Evolutionary conservation across 2,797 vertebrate genomes (phyloP), one percentile per base, ranked within the genome.

Genomic region (Fratercula arctica): DNA sequence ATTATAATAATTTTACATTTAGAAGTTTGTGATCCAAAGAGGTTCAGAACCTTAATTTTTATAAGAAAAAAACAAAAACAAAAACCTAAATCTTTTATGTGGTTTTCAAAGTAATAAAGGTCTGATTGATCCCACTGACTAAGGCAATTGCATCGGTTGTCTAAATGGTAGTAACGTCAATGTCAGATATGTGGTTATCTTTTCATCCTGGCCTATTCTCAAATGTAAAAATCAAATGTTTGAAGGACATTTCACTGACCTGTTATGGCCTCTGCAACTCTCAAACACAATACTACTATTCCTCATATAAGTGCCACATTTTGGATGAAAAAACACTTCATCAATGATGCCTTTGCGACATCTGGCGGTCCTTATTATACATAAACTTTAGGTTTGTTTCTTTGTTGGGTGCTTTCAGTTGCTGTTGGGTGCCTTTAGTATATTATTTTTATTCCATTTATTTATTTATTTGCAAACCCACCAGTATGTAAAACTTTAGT

Each of bases 261-360:
- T 99, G 98, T 98, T 98, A 98, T 98, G 99, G 99, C 99, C 99
- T 98, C 98, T 98, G 98, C 95, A 97, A 98, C 98, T 98, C 98
- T 97, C 97, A 97, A 97, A 97, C 92, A 98, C 97, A 98, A 98
- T 98, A 97, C 97, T 98, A 97, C 98, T 98, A 98, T 98, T 99
- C 98, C 98, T 98, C 96, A 98, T 98, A 97, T 98, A 99, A 98
- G 99, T 98, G 99, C 98, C 97, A 98, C 98, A 99, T 99, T 98
- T 98, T 98, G 98, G 98, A 98, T 98, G 97, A 96, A 97, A 96
- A 98, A 97, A 67, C 95, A 97, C 98, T 98, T 98, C 97, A 99
- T 99, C 98, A 98, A 98, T 98, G 98, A 99, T 99, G 98, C 98
- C 99, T 99, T 99, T 99, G 99, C 99, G 99, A 99, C 99, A 99